These are phyloP conservation scores for Meghimatium bilineatum DNA, from an alignment of 2,888 invertebrate genomes.

Conservation along the genomic window DNA sequence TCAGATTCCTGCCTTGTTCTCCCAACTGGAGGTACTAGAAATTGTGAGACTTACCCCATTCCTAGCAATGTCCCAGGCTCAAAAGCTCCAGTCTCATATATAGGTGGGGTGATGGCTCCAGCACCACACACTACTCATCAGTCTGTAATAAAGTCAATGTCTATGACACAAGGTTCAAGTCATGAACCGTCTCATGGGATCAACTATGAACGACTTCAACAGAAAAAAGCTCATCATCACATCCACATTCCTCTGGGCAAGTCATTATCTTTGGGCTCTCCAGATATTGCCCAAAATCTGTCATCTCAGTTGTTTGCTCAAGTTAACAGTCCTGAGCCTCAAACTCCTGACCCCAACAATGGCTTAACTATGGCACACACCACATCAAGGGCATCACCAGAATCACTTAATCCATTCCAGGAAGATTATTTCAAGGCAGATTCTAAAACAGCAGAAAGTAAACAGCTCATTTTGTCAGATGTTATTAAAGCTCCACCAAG, in stretches of 20 bases:
- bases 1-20: conserved; percentile 13
- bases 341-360: background rate
- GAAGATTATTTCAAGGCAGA: conserved; percentile 44
- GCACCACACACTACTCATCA: conserved; percentile 23
- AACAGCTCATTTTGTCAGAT: background rate
- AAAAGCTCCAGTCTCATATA: background rate
- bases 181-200: background rate
- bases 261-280: conserved; percentile 8
- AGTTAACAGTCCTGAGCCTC: background rate
- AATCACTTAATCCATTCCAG: conserved; percentile 31
- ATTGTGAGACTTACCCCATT: conserved; percentile 1
- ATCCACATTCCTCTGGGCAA: conserved; percentile 1
- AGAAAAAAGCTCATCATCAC: background rate
- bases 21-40: conserved; percentile 1
- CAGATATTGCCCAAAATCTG: background rate
- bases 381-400: background rate
- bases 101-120: conserved; percentile 18
- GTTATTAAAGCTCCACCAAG: conserved; percentile 42
- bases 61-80: background rate
- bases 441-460: background rate
- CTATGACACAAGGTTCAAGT: background rate
- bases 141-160: conserved; percentile 16
- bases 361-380: background rate
- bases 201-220: background rate
- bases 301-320: conserved; percentile 8